Evolutionary conservation across 37 sponge, comb jelly and placozoan genomes (phyloP), one percentile per base, ranked within the genome.

Genomic region (Agelas oroides): DNA sequence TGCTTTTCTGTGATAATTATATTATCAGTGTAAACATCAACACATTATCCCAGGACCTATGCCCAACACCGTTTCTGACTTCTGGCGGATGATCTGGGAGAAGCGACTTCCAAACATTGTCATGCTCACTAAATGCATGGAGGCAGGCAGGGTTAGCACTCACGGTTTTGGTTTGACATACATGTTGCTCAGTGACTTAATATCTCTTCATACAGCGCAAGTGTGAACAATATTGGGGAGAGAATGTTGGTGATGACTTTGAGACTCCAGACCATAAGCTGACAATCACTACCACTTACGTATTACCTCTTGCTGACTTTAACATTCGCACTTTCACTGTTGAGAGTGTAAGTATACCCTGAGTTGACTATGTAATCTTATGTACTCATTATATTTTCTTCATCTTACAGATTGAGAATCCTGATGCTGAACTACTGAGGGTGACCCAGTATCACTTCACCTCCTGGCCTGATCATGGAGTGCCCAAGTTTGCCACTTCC

Each of bases 141-240:
- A 91, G 53, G 92, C 62, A n/a, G 90, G 85, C 8, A 84, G 84
- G 75, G 84, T 84, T 27, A 84, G 84, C 38, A 15, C 46, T n/a
- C n/a, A n/a, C n/a, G n/a, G n/a, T n/a, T n/a, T n/a, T n/a, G n/a
- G n/a, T n/a, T n/a, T n/a, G 8, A 46, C 8, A 46, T 46, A 46
- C 8, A 46, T 46, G 46, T 46, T 46, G 8, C 46, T 12, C 46
- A 46, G 46, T 3, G 46, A 46, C 46, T 46, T 12, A 8, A 12
- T 46, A 8, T 46, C 46, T 12, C 46, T 46, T 12, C 46, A 12
- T 78, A 36, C 63, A 93, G 95, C 77, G 65, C 55, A 96, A 96
- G 60, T 96, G 97, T 89, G 92, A 95, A 77, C 90, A 83, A 79
- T 96, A 96, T 71, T 96, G 97, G 97, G 90, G 90, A 11, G 93